phyloP scores from a whole-genome alignment of 2,113 vertebrate species.

The Rhinolophus sinicus region DNA sequence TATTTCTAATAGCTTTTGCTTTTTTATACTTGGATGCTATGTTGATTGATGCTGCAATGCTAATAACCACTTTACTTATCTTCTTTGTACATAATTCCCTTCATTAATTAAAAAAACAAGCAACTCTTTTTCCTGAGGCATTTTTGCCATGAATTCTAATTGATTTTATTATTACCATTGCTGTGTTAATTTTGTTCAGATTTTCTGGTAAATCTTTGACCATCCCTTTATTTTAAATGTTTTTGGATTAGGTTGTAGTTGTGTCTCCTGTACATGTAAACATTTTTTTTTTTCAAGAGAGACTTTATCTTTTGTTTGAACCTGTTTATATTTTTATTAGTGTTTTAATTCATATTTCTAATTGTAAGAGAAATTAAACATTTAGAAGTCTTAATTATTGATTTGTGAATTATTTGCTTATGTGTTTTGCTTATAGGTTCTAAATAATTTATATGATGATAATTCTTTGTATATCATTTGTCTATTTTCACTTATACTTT shows the following conservation, averaged over 20 bases:
- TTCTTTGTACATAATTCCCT: slow-evolving; percentile 22
- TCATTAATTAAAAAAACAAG: not conserved
- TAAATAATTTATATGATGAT: not conserved
- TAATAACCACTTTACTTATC: not conserved
- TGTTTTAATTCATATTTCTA: not conserved
- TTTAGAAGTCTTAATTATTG: not conserved
- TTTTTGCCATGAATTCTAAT: not conserved
- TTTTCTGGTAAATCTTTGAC: not conserved
- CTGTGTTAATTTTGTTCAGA: not conserved
- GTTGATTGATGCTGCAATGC: not conserved
- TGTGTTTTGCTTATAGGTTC: not conserved
- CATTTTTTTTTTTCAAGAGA: not conserved
- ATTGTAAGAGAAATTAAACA: not conserved
- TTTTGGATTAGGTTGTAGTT: not conserved
- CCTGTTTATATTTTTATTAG: not conserved
- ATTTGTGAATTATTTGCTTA: not conserved
- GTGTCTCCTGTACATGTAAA: not conserved
- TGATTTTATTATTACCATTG: not conserved
- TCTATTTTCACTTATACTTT: not conserved
- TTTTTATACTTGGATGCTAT: not conserved
- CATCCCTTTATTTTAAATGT: not conserved
- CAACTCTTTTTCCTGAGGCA: not conserved
- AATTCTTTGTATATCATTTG: not conserved
- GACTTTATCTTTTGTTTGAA: not conserved
- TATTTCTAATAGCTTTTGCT: not conserved